Percentiles rank a stretch among this genome's conserved stretches.
Evolutionary conservation across 2,113 vertebrate genomes (phyloP).

Genomic region (Clinocottus analis): DNA sequence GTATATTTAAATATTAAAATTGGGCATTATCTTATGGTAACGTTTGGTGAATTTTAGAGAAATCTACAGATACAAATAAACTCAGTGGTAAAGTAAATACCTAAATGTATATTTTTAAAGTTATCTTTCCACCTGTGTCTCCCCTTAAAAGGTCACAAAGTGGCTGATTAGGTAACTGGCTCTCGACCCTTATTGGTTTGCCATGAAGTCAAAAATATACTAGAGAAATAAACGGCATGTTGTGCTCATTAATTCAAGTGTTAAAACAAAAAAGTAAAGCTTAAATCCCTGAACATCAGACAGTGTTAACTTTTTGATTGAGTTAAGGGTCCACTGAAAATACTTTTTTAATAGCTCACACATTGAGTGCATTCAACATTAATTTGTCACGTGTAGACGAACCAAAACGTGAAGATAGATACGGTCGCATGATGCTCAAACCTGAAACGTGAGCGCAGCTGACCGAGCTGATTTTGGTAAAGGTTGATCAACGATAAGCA

Average conservation of each 20-base stretch:
- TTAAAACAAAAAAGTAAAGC: background rate
- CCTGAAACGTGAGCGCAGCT: slow-evolving; percentile 53
- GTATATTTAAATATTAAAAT: background rate
- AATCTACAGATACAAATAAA: too few species aligned
- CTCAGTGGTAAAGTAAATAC: too few species aligned
- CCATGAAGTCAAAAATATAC: background rate
- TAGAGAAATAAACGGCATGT: background rate
- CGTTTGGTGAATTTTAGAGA: too few species aligned
- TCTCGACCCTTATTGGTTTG: background rate
- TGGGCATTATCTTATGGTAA: too few species aligned
- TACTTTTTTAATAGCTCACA: slow-evolving; percentile 31
- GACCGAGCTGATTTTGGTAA: slow-evolving; percentile 5
- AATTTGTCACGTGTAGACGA: slow-evolving; percentile 30
- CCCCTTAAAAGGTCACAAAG: background rate
- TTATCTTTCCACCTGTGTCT: background rate
- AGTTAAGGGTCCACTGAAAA: background rate
- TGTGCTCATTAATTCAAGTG: background rate
- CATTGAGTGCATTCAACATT: slow-evolving; percentile 2
- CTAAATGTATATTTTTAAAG: too few species aligned
- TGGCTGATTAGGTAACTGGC: background rate
- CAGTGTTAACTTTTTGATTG: background rate
- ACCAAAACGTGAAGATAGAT: slow-evolving; percentile 20
- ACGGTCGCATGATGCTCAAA: slow-evolving; percentile 10
- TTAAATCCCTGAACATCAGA: background rate
- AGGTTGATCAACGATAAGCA: slow-evolving; percentile 45